Conservation (phyloP, 2,888 invertebrate genomes). For the Oxycera nigricornis region DNA sequence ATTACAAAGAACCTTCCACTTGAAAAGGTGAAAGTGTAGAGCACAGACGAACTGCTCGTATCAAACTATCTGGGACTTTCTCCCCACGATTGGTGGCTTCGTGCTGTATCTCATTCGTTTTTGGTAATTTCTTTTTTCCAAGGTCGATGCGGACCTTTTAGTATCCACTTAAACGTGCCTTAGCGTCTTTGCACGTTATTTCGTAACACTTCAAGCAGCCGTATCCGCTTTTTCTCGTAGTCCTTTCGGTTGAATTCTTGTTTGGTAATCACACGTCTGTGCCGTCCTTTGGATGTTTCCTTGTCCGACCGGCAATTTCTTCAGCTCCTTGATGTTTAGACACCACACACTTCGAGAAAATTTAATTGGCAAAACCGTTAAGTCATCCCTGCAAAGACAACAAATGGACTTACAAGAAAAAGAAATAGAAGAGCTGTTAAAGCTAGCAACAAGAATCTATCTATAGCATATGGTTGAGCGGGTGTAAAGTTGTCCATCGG, state of each 20-base stretch:
- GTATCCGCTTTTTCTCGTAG: neutral
- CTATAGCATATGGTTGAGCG: neutral
- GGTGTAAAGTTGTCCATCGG: constrained; percentile 5
- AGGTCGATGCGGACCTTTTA: constrained; percentile 27
- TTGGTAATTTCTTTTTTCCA: neutral
- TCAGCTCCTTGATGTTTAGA: constrained; percentile 18
- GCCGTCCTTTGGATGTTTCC: constrained; percentile 19
- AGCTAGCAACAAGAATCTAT: constrained; percentile 32
- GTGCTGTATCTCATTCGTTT: neutral
- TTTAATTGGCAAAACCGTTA: constrained; percentile 38
- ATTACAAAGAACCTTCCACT: neutral
- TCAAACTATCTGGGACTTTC: neutral
- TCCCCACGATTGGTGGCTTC: neutral
- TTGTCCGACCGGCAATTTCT: neutral
- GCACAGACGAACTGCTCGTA: neutral
- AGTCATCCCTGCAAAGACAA: constrained; percentile 40
- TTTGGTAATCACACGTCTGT: constrained; percentile 23
- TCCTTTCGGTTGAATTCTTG: neutral
- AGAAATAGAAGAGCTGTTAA: constrained; percentile 27
- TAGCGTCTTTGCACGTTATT: constrained; percentile 16
- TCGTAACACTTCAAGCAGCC: constrained; percentile 5
- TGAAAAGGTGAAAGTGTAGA: neutral
- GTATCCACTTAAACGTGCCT: constrained; percentile 35
- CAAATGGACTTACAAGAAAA: constrained; percentile 24
- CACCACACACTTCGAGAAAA: constrained; percentile 22